Evolutionary conservation across 2,888 invertebrate species (phyloP), one percentile per base, ranked within the genome.

Genomic region (Selenia dentaria): DNA sequence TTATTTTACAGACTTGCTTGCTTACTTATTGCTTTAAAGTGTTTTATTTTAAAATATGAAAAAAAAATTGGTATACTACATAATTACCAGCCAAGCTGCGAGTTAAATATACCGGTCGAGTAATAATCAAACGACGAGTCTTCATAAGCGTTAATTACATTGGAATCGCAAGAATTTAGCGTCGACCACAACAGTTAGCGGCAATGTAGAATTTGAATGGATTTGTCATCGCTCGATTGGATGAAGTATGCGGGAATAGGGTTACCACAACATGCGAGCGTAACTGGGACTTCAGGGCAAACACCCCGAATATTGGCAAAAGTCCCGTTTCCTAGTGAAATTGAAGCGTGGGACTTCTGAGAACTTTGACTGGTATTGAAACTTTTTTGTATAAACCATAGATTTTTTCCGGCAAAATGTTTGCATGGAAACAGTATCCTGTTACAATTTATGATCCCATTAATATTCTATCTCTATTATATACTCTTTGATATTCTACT

Each of bases 211-310:
- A 72, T 75, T 78, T 84, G 87, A 86, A 86, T 85, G 84, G 78
- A 74, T 79, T 81, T 84, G 88, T 88, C 88, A 87, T 84, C 84
- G 84, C 88, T 83, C 80, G 79, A 88, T 87, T 85, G 80, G 83
- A 67, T 73, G 77, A 83, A 81, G 79, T 78, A 85, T 84, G 83
- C 76, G 79, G 85, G 83, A 79, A 78, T 80, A 81, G 81, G 78
- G 79, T 80, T 79, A 38, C 44, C 49, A 54, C 39, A 44, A 41
- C 24, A 28, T 28, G 27, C 14, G 12, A 3, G 10, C 18, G 4
- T 20, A 35, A 29, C 11, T 29, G 35, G 45, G 39, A 45, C 29
- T 39, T 14, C 22, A 24, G 38, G 29, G 27, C 45, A 34, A 29
- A 44, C 25, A 37, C 26, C 37, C 10, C 44, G 37, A 12, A 10